Percentiles rank a stretch among this genome's conserved stretches.
Evolutionary conservation across 2,113 vertebrate species (phyloP).

Genomic region (Typhlomys cinereus): DNA sequence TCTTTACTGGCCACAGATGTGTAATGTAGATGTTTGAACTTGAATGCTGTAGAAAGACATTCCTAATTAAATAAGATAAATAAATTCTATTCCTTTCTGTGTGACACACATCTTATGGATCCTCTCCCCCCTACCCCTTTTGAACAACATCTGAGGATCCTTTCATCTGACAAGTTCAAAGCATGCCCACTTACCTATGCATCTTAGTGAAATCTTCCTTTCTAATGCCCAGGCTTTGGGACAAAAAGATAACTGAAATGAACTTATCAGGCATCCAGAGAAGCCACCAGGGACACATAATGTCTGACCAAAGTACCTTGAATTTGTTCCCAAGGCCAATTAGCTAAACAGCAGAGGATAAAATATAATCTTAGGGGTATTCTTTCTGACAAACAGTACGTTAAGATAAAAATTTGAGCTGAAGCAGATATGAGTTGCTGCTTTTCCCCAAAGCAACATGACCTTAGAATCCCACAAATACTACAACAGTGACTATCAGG

Average conservation of each 20-base stretch:
- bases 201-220: slow-evolving; percentile 69
- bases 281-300: neutral
- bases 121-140: neutral
- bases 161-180: slow-evolving; percentile 77
- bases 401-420: slow-evolving; percentile 28
- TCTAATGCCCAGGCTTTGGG: slow-evolving; percentile 58
- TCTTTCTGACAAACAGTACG: slow-evolving; percentile 53
- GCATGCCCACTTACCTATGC: slow-evolving; percentile 69
- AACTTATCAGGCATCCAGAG: slow-evolving; percentile 16
- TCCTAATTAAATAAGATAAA: slow-evolving; percentile 59
- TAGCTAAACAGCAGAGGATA: slow-evolving; percentile 56
- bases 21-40: slow-evolving; percentile 35
- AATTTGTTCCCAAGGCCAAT: slow-evolving; percentile 58
- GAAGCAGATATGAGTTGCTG: slow-evolving; percentile 25
- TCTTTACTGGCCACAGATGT: slow-evolving; percentile 20
- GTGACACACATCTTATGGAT: slow-evolving; percentile 66
- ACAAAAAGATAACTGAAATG: slow-evolving; percentile 63
- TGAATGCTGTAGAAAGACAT: slow-evolving; percentile 45
- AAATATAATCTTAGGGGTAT: slow-evolving; percentile 39
- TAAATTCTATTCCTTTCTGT: slow-evolving; percentile 69
- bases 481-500: neutral
- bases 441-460: slow-evolving; percentile 31
- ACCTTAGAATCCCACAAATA: slow-evolving; percentile 49
- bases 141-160: slow-evolving; percentile 76
- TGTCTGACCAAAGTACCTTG: slow-evolving; percentile 25